phyloP scores from a whole-genome alignment of 2,113 vertebrate species.

The Zapus hudsonius region DNA sequence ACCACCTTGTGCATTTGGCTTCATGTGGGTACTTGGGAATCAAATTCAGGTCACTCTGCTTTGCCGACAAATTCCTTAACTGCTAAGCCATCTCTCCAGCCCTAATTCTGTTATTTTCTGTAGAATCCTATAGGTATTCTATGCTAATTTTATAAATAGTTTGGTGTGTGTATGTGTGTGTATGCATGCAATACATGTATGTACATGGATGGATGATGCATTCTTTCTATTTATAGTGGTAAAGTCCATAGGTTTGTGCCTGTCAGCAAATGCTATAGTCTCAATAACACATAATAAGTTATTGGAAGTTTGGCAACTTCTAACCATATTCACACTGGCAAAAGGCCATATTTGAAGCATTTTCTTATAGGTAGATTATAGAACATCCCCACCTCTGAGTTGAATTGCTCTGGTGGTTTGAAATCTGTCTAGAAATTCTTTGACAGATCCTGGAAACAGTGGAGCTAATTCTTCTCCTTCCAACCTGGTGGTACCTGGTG shows the following conservation, averaged over 20 bases:
- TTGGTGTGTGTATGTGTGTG: background rate
- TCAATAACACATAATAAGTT: background rate
- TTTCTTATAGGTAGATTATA: background rate
- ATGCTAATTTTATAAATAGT: constrained; percentile 36
- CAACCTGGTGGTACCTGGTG: too few relatives aligned
- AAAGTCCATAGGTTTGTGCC: background rate
- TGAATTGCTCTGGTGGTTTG: constrained; percentile 29
- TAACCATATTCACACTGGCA: background rate
- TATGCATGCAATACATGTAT: too few relatives aligned
- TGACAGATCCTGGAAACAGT: background rate
- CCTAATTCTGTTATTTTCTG: constrained; percentile 5
- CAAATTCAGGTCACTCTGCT: too few relatives aligned
- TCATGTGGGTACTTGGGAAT: too few relatives aligned
- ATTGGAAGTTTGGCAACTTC: background rate
- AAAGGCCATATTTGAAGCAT: background rate
- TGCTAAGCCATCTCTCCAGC: too few relatives aligned
- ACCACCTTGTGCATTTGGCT: too few relatives aligned
- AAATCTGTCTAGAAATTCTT: constrained; percentile 40
- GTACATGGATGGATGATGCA: background rate
- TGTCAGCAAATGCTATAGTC: constrained; percentile 22
- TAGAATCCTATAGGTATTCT: background rate
- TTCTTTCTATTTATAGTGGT: background rate
- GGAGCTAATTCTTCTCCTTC: constrained; percentile 1
- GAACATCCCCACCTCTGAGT: background rate
- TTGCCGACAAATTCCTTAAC: too few relatives aligned